A percentile compares a stretch with the other conserved stretches of the same genome.
phyloP scores from a whole-genome alignment of 2,113 vertebrate genomes.

The Rhadina sibilatrix region DNA sequence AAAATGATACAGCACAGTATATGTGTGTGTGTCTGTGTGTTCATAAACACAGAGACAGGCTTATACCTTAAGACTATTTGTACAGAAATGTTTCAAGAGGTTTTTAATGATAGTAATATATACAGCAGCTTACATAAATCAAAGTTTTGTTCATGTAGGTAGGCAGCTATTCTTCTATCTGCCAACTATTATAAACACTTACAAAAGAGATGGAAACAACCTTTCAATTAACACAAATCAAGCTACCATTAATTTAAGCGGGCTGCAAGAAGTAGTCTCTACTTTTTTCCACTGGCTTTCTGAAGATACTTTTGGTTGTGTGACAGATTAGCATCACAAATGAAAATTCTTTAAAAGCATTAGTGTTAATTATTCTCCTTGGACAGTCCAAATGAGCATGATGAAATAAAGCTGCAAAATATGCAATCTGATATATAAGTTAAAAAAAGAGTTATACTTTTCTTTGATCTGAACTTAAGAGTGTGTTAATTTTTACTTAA shows the following conservation, averaged over 20 bases:
- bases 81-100: constrained; percentile 7
- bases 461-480: not conserved
- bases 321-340: constrained; percentile 19
- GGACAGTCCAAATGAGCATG: not conserved
- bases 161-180: constrained; percentile 8
- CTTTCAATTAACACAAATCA: constrained; percentile 27
- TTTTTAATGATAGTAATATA: not conserved
- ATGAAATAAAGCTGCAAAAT: constrained; percentile 10
- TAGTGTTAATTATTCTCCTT: constrained; percentile 49
- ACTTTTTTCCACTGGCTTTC: not conserved
- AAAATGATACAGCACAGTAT: not conserved
- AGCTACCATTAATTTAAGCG: constrained; percentile 18
- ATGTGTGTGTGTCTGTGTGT: not conserved
- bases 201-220: constrained; percentile 16
- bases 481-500: not conserved
- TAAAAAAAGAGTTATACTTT: not conserved
- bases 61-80: not conserved
- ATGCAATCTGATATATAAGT: not conserved
- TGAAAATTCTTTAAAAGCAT: constrained; percentile 18
- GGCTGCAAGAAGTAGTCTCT: not conserved
- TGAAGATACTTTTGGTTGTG: not conserved
- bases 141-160: constrained; percentile 19
- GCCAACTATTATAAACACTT: constrained; percentile 37
- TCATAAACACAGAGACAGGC: not conserved
- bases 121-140: not conserved